phyloP scores from a whole-genome alignment of 2,888 invertebrate genomes.

The Dusona sp. region DNA sequence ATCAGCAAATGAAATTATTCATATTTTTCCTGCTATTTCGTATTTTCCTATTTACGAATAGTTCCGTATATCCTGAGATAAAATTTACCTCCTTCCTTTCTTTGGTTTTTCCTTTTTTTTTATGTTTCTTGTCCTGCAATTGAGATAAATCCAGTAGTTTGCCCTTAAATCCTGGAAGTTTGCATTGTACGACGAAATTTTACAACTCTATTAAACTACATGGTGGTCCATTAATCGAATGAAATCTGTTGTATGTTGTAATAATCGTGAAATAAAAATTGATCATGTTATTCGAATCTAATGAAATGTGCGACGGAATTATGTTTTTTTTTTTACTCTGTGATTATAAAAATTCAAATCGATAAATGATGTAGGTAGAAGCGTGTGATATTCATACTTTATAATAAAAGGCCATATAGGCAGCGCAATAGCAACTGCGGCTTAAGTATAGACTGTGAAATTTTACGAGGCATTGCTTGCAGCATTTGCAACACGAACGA shows the following conservation, averaged over 20 bases:
- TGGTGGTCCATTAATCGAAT: not conserved
- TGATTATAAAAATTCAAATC: slow-evolving; percentile 27
- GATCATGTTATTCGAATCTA: not conserved
- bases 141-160: not conserved
- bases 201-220: not conserved
- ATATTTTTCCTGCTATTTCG: not conserved
- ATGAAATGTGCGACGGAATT: not conserved
- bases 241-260: not conserved
- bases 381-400: slow-evolving; percentile 4
- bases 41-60: not conserved
- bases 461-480: slow-evolving; percentile 10
- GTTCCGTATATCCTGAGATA: not conserved
- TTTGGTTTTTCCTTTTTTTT: too few relatives aligned
- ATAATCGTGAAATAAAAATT: not conserved
- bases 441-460: not conserved
- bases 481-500: not conserved
- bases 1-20: not conserved
- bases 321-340: too few relatives aligned
- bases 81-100: too few relatives aligned
- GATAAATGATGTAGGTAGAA: slow-evolving; percentile 47
- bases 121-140: not conserved
- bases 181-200: not conserved
- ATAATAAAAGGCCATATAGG: slow-evolving; percentile 20
- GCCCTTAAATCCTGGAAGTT: not conserved
- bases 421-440: not conserved